phyloP scores from a whole-genome alignment of 2,888 invertebrate genomes.

The Sthenelais limicola region DNA sequence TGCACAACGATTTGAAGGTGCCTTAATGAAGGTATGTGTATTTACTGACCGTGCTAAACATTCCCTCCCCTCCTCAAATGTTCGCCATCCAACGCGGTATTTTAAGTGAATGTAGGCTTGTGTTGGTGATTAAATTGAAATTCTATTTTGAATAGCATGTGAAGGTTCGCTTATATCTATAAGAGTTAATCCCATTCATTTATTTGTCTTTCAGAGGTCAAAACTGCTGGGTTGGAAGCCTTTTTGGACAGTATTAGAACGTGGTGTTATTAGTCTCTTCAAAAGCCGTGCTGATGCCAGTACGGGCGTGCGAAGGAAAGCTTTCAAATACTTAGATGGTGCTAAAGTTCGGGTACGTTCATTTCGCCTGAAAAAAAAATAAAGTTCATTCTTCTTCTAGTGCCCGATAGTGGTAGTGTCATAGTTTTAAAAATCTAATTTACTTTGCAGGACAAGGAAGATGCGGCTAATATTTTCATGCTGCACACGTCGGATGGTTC shows the following conservation, averaged over 20 bases:
- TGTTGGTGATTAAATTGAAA: no score
- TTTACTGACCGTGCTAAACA: no score
- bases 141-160: no score
- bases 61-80: no score
- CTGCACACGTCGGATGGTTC: constrained; percentile 34
- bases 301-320: constrained; percentile 76
- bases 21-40: constrained; percentile 75
- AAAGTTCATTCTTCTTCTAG: neutral
- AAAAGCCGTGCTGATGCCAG: constrained; percentile 77
- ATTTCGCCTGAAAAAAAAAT: neutral
- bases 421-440: neutral
- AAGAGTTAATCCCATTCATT: neutral
- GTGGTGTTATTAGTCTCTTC: constrained; percentile 79
- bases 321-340: constrained; percentile 80
- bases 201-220: constrained; percentile 71
- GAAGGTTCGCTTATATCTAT: no score
- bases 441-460: constrained; percentile 6
- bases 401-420: neutral
- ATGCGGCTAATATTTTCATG: constrained; percentile 34
- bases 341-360: constrained; percentile 74
- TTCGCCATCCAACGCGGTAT: no score
- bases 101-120: no score
- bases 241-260: constrained; percentile 80
- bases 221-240: constrained; percentile 79
- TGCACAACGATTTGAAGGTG: constrained; percentile 77